Evolutionary conservation across 2,888 invertebrate genomes (phyloP), one percentile per base, ranked within the genome.

Genomic region (Pyrrhosoma nymphula): DNA sequence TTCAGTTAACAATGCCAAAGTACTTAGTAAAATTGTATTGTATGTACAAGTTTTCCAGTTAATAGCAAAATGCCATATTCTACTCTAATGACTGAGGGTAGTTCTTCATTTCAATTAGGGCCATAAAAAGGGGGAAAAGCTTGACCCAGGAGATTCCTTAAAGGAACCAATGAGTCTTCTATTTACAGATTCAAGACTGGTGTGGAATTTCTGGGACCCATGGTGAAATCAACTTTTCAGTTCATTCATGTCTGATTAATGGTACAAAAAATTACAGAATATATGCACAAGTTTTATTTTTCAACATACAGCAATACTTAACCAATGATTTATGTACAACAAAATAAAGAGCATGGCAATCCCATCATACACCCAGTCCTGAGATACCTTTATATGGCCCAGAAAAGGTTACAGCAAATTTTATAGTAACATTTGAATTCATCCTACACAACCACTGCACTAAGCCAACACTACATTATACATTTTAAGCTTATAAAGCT

Each of bases 1-100:
- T 56, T 56, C 88, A 95, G 88, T 88, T 95, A 88, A 93, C 26
- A 39, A 69, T 69, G 69, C 63, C 63, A 93, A 75, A 39, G 56
- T n/a, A 26, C n/a, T 93, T 63, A 75, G 93, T 93, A 47, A 75
- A 93, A 26, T 63, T 91, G 91, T 91, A 56, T 93, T 93, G 69
- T 93, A 69, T 93, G 93, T 93, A 93, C 93, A 93, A 69, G 93
- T 93, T 47, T 93, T 47, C 69, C 39, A 75, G 93, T 93, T 93
- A 93, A 69, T n/a, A 93, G n/a, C 30, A 69, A 93, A 82, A 35
- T 82, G 14, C 18, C 82, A 35, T 82, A 14, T 82, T 47, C 69
- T 56, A 69, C 75, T 93, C 93, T 69, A 69, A n/a, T 47, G 26
- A 91, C 26, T 39, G 39, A 47, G 60, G 91, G 63, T 91, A 56